phyloP scores from a whole-genome alignment of 1,140 invertebrate species.

The Drosophila erecta region DNA sequence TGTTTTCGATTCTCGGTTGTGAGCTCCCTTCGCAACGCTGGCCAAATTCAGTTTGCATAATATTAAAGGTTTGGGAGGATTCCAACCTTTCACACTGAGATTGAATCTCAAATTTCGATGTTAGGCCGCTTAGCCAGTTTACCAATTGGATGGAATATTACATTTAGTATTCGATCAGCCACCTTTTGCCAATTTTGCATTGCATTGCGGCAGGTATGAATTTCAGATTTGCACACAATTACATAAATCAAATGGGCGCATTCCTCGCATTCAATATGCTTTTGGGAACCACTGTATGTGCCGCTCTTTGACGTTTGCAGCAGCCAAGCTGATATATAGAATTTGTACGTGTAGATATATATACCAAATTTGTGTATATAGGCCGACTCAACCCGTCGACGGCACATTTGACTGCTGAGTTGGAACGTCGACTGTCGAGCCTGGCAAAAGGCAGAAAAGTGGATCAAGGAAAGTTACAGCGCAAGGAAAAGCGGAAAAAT shows the following conservation, averaged over 20 bases:
- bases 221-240: constrained; percentile 39
- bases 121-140: constrained; percentile 10
- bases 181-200: constrained; percentile 29
- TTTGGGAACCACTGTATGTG: constrained; percentile 31
- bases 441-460: constrained; percentile 58
- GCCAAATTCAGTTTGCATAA: constrained; percentile 69
- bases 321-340: constrained; percentile 30
- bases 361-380: constrained; percentile 35
- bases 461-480: constrained; percentile 72
- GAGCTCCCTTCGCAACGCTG: constrained; percentile 22
- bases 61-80: constrained; percentile 59
- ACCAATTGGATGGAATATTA: constrained; percentile 23
- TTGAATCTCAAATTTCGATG: constrained; percentile 14
- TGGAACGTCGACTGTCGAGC: constrained; percentile 54
- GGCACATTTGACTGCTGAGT: constrained; percentile 70
- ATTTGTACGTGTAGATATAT: constrained; percentile 3
- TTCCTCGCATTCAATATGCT: constrained; percentile 13
- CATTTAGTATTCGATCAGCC: constrained; percentile 40
- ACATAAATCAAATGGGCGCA: constrained; percentile 31
- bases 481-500: constrained; percentile 30
- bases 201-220: constrained; percentile 17
- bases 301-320: constrained; percentile 37
- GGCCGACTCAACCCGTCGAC: constrained; percentile 38
- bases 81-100: constrained; percentile 18
- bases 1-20: constrained; percentile 6